Evolutionary conservation across 2,888 invertebrate species (phyloP).

Genomic region (Tetragonisca angustula): DNA sequence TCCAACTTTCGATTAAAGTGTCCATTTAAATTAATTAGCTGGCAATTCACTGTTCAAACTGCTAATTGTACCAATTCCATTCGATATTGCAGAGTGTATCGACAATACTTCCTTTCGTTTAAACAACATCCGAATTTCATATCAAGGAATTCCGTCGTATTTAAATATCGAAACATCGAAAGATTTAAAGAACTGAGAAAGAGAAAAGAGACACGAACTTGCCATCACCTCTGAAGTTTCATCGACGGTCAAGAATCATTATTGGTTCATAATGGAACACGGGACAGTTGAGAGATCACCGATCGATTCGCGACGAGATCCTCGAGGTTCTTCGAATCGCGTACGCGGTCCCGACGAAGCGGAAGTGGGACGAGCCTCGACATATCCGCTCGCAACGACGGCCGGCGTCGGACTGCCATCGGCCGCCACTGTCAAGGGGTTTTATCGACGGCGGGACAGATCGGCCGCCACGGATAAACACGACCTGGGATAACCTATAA

Average conservation of each 20-base stretch:
- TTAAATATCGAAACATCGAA: not conserved
- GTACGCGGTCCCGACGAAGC: constrained; percentile 36
- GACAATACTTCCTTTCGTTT: no score
- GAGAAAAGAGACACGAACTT: not conserved
- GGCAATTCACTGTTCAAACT: no score
- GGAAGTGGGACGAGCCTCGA: constrained; percentile 53
- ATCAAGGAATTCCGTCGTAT: not conserved
- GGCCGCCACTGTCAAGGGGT: constrained; percentile 63
- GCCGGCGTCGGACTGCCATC: constrained; percentile 71
- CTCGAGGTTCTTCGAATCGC: constrained; percentile 22
- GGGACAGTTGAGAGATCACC: not conserved
- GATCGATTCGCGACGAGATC: constrained; percentile 15
- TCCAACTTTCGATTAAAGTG: no score
- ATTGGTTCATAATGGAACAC: not conserved
- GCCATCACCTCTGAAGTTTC: not conserved
- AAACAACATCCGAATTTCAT: no score
- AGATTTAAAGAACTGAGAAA: not conserved
- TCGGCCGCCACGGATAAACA: constrained; percentile 56
- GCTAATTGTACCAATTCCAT: no score
- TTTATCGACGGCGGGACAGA: constrained; percentile 70
- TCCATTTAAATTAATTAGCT: no score
- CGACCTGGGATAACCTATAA: constrained; percentile 10
- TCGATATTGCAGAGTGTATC: no score
- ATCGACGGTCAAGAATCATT: not conserved
- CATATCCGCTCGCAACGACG: constrained; percentile 71